Evolutionary conservation across 30 jellyfish, hydroid and myxozoan species (phyloP).

Genomic region (Hydractinia symbiolongicarpus): DNA sequence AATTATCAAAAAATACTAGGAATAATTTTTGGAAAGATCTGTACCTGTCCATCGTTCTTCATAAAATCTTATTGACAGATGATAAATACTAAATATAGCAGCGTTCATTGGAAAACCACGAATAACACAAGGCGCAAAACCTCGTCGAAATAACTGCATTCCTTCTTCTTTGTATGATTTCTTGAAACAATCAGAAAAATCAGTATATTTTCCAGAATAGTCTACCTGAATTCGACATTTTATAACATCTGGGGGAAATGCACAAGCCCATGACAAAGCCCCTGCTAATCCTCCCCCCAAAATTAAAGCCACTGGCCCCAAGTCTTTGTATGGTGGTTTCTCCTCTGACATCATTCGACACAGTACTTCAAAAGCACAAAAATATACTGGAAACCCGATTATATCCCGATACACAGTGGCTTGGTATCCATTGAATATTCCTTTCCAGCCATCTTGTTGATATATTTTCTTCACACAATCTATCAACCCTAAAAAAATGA

Average conservation of each 20-base stretch:
- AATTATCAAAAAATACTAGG: no score
- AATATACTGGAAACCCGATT: slow-evolving; percentile 69
- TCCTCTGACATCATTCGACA: slow-evolving; percentile 35
- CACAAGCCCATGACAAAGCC: slow-evolving; percentile 80
- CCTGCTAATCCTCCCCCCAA: slow-evolving; percentile 96
- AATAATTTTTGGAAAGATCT: neutral
- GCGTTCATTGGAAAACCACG: slow-evolving; percentile 95
- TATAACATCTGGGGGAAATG: slow-evolving; percentile 79
- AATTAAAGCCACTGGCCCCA: slow-evolving; percentile 57
- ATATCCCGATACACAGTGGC: slow-evolving; percentile 73
- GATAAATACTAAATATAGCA: slow-evolving; percentile 72
- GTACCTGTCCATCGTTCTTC: neutral
- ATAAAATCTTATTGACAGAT: slow-evolving; percentile 49
- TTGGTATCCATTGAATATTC: slow-evolving; percentile 62
- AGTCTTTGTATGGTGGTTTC: slow-evolving; percentile 14
- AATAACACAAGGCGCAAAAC: slow-evolving; percentile 67
- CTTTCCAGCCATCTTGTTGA: slow-evolving; percentile 48
- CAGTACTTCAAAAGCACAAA: slow-evolving; percentile 42
- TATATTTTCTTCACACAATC: slow-evolving; percentile 60
- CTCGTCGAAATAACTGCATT: slow-evolving; percentile 53
- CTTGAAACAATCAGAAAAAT: slow-evolving; percentile 59
- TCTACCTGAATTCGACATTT: slow-evolving; percentile 87
- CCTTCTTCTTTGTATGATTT: slow-evolving; percentile 59
- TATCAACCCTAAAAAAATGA: slow-evolving; percentile 31
- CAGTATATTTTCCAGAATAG: slow-evolving; percentile 35